phyloP scores from a whole-genome alignment of 2,113 vertebrate species.

The Corynorhinus townsendii region DNA sequence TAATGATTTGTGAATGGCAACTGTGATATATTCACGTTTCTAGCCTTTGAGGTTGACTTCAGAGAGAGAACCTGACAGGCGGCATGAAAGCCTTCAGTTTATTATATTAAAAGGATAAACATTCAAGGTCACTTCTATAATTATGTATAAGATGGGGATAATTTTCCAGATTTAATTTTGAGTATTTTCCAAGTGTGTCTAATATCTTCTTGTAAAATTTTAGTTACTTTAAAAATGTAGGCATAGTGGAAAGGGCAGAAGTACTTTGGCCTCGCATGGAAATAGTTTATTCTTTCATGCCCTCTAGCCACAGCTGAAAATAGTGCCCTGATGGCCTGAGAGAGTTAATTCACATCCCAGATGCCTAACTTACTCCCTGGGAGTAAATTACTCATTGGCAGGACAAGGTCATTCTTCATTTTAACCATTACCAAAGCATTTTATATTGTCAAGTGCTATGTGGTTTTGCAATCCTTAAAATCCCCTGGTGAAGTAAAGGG shows the following conservation, averaged over 20 bases:
- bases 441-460: conserved; percentile 58
- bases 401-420: conserved; percentile 60
- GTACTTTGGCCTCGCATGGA: background rate
- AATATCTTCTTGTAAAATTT: background rate
- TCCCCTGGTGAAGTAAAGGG: conserved; percentile 44
- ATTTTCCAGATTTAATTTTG: conserved; percentile 9
- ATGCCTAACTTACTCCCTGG: conserved; percentile 18
- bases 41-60: background rate
- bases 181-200: background rate
- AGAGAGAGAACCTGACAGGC: background rate
- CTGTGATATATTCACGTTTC: background rate
- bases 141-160: background rate
- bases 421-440: conserved; percentile 59
- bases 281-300: background rate
- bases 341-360: conserved; percentile 60
- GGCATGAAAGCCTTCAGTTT: background rate
- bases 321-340: background rate
- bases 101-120: conserved; percentile 11
- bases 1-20: background rate
- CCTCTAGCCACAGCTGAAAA: conserved; percentile 24
- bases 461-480: conserved; percentile 57
- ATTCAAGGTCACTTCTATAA: background rate
- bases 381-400: conserved; percentile 49
- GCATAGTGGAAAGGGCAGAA: background rate
- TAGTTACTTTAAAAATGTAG: conserved; percentile 10